Percentiles rank a stretch among this genome's conserved stretches.
Evolutionary conservation across 2,888 invertebrate genomes (phyloP).

Genomic region (Argyresthia albistria): DNA sequence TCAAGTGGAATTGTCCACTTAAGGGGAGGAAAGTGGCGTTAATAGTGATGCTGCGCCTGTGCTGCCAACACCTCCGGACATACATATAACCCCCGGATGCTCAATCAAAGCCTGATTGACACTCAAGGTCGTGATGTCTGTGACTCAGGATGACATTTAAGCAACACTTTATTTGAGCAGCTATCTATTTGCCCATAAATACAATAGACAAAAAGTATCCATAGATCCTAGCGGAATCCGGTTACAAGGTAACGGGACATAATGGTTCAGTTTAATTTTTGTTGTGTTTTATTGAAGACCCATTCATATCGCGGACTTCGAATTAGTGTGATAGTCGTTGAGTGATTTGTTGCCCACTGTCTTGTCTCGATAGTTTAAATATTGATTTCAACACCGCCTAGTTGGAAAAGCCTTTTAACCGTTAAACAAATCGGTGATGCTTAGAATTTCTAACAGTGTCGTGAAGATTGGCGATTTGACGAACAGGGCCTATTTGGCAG

Average conservation of each 20-base stretch:
- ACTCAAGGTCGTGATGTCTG: too few relatives aligned
- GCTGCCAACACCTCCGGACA: too few relatives aligned
- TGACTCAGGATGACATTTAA: too few relatives aligned
- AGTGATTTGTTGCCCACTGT: not conserved
- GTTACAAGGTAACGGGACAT: not conserved
- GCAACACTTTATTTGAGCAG: too few relatives aligned
- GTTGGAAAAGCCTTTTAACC: not conserved
- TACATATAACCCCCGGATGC: too few relatives aligned
- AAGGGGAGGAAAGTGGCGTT: slow-evolving; percentile 8
- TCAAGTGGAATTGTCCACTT: slow-evolving; percentile 18
- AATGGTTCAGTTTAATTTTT: not conserved
- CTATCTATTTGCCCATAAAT: too few relatives aligned
- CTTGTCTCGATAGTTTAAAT: not conserved
- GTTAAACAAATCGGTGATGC: too few relatives aligned
- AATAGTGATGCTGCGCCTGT: not conserved
- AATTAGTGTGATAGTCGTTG: not conserved
- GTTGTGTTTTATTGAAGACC: not conserved
- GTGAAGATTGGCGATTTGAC: too few relatives aligned
- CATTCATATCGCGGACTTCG: not conserved
- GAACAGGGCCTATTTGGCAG: too few relatives aligned
- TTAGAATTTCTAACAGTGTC: too few relatives aligned
- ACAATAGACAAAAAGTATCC: not conserved
- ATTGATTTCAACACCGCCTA: not conserved
- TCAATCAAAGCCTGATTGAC: too few relatives aligned
- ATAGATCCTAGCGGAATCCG: not conserved